Evolutionary conservation across 1,140 invertebrate species (phyloP).

Genomic region (Drosophila subpulchrella): DNA sequence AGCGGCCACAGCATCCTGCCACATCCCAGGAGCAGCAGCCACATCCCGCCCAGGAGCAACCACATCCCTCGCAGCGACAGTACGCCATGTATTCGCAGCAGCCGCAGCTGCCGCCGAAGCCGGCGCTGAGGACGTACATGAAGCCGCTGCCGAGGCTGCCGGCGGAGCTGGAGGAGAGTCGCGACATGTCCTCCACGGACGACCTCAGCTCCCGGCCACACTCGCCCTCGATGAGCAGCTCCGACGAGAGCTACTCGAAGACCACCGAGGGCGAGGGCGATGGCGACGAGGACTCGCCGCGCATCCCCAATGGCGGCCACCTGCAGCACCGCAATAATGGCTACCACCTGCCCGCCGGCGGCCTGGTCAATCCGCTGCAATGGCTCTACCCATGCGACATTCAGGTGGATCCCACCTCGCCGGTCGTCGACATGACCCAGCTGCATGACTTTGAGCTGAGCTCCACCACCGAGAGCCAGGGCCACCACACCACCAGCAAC

Average conservation of each 20-base stretch:
- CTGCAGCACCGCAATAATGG: constrained; percentile 49
- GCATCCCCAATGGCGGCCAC: constrained; percentile 58
- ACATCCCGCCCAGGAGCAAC: constrained; percentile 38
- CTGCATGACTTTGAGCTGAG: constrained; percentile 81
- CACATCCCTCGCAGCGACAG: constrained; percentile 58
- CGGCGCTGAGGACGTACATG: constrained; percentile 72
- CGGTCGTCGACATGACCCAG: constrained; percentile 70
- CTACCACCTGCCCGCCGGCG: constrained; percentile 32
- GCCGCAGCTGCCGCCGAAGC: constrained; percentile 61
- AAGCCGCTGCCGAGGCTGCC: constrained; percentile 87
- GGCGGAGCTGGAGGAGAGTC: constrained; percentile 78
- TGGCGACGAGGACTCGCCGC: constrained; percentile 79
- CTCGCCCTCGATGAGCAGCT: constrained; percentile 91
- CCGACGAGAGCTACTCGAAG: constrained; percentile 92
- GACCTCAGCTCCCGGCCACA: constrained; percentile 92
- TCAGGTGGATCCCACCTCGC: constrained; percentile 85
- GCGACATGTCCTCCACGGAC: constrained; percentile 89
- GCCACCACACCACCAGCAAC: constrained; percentile 84
- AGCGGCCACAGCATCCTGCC: constrained; percentile 24
- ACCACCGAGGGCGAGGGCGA: constrained; percentile 86
- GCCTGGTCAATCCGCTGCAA: constrained; percentile 84
- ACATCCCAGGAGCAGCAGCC: constrained; percentile 58
- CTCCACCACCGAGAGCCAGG: constrained; percentile 84
- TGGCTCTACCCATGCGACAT: constrained; percentile 88
- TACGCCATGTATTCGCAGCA: constrained; percentile 83